A percentile compares a stretch with the other conserved stretches of the same genome.
These are phyloP conservation scores for Sebastes miniatus DNA, from an alignment of 2,797 vertebrate species.

Conservation along the genomic window DNA sequence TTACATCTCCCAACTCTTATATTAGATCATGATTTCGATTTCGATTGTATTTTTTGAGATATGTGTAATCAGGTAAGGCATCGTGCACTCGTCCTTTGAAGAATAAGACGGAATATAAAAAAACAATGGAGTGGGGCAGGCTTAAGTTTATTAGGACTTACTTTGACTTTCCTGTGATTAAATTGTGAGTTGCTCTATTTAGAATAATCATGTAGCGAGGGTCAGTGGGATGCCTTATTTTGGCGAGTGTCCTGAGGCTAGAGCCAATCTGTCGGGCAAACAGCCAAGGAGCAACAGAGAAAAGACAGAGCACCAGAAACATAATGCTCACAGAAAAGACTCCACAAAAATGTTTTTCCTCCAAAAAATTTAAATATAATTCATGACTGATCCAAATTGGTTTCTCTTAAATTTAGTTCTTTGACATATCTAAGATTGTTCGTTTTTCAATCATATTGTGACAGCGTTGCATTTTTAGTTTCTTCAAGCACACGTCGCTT, in stretches of 20 bases:
- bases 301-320: neutral
- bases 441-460: conserved; percentile 23
- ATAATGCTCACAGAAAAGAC: neutral
- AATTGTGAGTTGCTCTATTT: conserved; percentile 22
- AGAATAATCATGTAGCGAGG: conserved; percentile 32
- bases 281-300: conserved; percentile 22
- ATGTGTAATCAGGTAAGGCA: neutral
- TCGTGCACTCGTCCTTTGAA: neutral
- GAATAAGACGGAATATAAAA: neutral
- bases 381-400: neutral
- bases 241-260: conserved; percentile 29
- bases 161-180: conserved; percentile 12
- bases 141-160: neutral
- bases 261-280: conserved; percentile 44
- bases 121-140: neutral
- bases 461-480: conserved; percentile 13
- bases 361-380: neutral
- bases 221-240: conserved; percentile 23
- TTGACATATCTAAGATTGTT: neutral
- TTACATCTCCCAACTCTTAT: neutral
- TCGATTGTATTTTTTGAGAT: neutral
- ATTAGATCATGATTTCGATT: neutral
- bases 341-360: neutral
- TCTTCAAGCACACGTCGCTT: conserved; percentile 30
- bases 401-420: neutral